These are phyloP conservation scores for Drosophila ercepeae DNA, from an alignment of 1,140 invertebrate genomes.

Conservation along the genomic window DNA sequence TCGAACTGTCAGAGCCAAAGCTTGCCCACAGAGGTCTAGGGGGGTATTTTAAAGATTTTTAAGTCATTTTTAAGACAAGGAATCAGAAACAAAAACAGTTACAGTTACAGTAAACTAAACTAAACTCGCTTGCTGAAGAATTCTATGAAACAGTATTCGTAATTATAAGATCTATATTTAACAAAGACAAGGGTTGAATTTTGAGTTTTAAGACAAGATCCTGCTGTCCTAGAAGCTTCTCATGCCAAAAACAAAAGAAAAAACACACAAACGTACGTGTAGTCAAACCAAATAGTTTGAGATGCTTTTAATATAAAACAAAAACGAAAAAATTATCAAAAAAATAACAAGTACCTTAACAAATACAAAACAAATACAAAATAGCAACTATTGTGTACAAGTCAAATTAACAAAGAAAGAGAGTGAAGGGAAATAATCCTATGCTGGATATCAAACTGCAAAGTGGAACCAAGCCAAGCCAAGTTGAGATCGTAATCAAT, in stretches of 20 bases:
- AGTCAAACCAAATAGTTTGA: slow-evolving; percentile 50
- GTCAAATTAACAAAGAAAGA: slow-evolving; percentile 48
- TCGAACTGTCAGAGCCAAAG: slow-evolving; percentile 59
- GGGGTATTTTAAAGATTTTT: slow-evolving; percentile 5
- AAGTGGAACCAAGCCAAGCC: slow-evolving; percentile 57
- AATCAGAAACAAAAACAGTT: neutral
- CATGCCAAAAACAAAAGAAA: slow-evolving; percentile 67
- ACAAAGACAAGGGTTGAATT: slow-evolving; percentile 44
- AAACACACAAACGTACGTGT: slow-evolving; percentile 22
- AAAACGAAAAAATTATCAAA: slow-evolving; percentile 20
- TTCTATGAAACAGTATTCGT: slow-evolving; percentile 80
- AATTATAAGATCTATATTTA: slow-evolving; percentile 63
- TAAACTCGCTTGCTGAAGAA: slow-evolving; percentile 75
- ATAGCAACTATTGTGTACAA: slow-evolving; percentile 42
- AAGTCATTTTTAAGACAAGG: neutral
- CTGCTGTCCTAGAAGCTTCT: slow-evolving; percentile 78
- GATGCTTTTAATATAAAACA: slow-evolving; percentile 32
- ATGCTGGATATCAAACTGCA: slow-evolving; percentile 53
- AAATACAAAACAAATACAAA: slow-evolving; percentile 46
- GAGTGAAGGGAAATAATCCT: slow-evolving; percentile 22
- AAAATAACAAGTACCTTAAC: slow-evolving; percentile 58
- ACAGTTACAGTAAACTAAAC: slow-evolving; percentile 8
- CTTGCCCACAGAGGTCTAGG: slow-evolving; percentile 68
- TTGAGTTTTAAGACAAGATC: slow-evolving; percentile 32
- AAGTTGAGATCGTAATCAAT: slow-evolving; percentile 52